These are phyloP conservation scores for Ellobium chinense DNA, from an alignment of 2,888 invertebrate species.

Conservation along the genomic window DNA sequence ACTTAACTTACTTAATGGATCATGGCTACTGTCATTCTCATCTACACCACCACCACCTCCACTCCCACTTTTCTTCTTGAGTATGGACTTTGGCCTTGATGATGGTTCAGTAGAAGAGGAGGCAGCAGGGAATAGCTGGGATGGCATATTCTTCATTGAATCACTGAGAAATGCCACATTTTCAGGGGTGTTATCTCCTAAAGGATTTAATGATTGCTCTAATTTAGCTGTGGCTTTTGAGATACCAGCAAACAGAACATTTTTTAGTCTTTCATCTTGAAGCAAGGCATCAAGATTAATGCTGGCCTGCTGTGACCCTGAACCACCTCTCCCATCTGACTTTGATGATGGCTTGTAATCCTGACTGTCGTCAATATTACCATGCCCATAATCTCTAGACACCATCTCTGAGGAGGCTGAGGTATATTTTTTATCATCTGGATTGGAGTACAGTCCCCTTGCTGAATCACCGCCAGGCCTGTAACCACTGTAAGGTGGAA, in stretches of 20 bases:
- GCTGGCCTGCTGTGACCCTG: background rate
- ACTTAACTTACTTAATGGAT: conserved; percentile 12
- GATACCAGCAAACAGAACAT: conserved; percentile 46
- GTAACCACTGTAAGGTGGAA: no score
- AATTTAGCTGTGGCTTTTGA: conserved; percentile 45
- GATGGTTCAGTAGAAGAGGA: background rate
- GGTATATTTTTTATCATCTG: no score
- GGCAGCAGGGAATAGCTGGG: background rate
- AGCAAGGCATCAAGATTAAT: conserved; percentile 31
- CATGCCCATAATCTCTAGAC: no score
- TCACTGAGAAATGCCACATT: background rate
- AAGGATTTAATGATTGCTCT: conserved; percentile 24
- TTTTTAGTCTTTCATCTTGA: conserved; percentile 42
- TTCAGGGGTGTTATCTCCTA: conserved; percentile 2
- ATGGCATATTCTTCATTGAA: background rate
- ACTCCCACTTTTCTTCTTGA: conserved; percentile 21
- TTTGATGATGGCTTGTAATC: background rate
- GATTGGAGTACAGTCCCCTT: no score
- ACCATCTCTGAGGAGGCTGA: no score
- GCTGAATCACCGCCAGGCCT: no score
- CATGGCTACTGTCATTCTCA: background rate
- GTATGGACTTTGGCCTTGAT: conserved; percentile 30
- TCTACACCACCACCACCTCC: background rate
- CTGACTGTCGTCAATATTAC: no score
- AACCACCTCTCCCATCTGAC: no score